Percentiles rank a stretch among this genome's conserved stretches.
Conservation (phyloP, 2,797 vertebrate genomes). For the Leptoclinus maculatus region DNA sequence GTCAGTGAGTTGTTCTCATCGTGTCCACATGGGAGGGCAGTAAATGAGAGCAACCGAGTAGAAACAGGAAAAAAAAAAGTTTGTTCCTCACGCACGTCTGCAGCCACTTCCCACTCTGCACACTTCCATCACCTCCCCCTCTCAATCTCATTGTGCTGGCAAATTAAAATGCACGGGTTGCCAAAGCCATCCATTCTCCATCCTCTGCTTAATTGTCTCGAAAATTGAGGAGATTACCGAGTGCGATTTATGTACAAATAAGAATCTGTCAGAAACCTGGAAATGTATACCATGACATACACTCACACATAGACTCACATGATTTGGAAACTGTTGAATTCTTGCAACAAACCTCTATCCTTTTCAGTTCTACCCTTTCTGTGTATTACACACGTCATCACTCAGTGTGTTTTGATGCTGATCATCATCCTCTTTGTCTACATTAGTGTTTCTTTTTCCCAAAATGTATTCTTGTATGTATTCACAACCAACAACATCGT, state of each 20-base stretch:
- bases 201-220: slow-evolving; percentile 80
- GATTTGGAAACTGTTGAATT: slow-evolving; percentile 20
- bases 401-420: slow-evolving; percentile 4
- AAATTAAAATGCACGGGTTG: slow-evolving; percentile 80
- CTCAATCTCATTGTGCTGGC: slow-evolving; percentile 71
- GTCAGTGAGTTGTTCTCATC: slow-evolving; percentile 51
- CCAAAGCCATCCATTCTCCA: slow-evolving; percentile 78
- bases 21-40: slow-evolving; percentile 61
- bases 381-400: not conserved
- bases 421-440: not conserved
- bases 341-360: slow-evolving; percentile 8
- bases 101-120: slow-evolving; percentile 63
- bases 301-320: slow-evolving; percentile 30
- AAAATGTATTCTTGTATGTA: not conserved
- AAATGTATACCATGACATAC: slow-evolving; percentile 34
- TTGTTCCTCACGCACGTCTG: slow-evolving; percentile 56
- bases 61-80: slow-evolving; percentile 45
- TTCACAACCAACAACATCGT: not conserved
- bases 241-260: slow-evolving; percentile 76
- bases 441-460: not conserved
- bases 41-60: slow-evolving; percentile 62
- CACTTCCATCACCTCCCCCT: slow-evolving; percentile 65
- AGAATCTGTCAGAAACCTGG: slow-evolving; percentile 71
- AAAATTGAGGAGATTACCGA: slow-evolving; percentile 81
- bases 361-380: slow-evolving; percentile 7